phyloP scores from a whole-genome alignment of 2,113 vertebrate genomes.

The Callionymus lyra region DNA sequence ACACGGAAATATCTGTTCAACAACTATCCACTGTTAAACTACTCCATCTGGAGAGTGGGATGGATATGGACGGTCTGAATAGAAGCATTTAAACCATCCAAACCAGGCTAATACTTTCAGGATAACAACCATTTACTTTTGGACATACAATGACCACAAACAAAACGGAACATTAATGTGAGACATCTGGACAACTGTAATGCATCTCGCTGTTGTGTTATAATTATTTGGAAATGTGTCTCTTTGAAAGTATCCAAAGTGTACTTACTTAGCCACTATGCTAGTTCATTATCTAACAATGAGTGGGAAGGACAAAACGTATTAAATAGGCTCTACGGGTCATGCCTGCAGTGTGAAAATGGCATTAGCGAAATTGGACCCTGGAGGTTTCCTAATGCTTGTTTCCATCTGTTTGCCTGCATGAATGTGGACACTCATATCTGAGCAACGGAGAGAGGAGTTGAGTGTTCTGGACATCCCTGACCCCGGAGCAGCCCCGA shows the following conservation, averaged over 20 bases:
- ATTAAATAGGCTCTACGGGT: conserved; percentile 34
- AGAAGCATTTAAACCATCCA: too few relatives aligned
- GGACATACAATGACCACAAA: too few relatives aligned
- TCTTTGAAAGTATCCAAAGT: too few relatives aligned
- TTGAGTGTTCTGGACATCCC: conserved; percentile 6
- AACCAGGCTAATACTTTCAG: too few relatives aligned
- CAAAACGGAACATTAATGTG: too few relatives aligned
- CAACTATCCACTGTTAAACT: too few relatives aligned
- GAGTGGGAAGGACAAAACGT: conserved; percentile 44
- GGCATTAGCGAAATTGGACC: conserved; percentile 46
- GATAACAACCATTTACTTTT: too few relatives aligned
- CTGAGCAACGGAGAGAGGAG: conserved; percentile 9
- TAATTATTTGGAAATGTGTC: too few relatives aligned
- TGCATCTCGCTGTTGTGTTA: too few relatives aligned
- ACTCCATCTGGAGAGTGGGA: too few relatives aligned
- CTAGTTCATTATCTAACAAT: conserved; percentile 44
- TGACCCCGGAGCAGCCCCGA: conserved; percentile 14
- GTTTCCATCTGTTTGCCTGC: conserved; percentile 34
- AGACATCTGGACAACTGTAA: conserved; percentile 31
- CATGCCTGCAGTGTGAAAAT: conserved; percentile 32
- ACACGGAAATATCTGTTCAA: too few relatives aligned
- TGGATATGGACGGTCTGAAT: too few relatives aligned
- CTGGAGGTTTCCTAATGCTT: conserved; percentile 38
- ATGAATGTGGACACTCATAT: conserved; percentile 8
- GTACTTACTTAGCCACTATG: conserved; percentile 24